phyloP scores from a whole-genome alignment of 2,113 vertebrate genomes.

The Paratilapia polleni region DNA sequence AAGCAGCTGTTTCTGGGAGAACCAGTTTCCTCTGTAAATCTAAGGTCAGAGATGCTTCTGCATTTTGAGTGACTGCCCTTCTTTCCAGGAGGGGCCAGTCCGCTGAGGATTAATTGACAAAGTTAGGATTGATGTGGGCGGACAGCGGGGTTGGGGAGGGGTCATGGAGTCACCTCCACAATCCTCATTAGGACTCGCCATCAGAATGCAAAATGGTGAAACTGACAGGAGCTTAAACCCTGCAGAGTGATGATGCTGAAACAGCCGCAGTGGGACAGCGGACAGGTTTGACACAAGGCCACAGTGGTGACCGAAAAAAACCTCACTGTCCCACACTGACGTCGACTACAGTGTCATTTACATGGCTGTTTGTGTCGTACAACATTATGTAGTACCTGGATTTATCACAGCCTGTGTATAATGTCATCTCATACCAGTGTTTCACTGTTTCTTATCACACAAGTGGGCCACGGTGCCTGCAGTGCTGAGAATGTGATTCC shows the following conservation, averaged over 20 bases:
- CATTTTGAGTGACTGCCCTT: background rate
- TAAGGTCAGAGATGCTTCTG: slow-evolving; percentile 6
- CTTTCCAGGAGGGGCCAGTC: background rate
- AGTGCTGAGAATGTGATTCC: no score
- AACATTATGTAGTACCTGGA: background rate
- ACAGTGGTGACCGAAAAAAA: background rate
- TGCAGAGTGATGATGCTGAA: slow-evolving; percentile 34
- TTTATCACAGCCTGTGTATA: background rate
- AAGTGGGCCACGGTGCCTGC: background rate
- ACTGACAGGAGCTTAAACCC: slow-evolving; percentile 34
- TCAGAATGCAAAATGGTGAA: slow-evolving; percentile 22
- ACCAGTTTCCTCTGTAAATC: background rate
- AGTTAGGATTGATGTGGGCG: slow-evolving; percentile 57
- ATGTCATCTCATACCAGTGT: background rate
- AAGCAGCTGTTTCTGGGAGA: background rate
- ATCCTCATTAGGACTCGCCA: slow-evolving; percentile 31
- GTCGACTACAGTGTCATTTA: background rate
- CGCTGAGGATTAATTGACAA: slow-evolving; percentile 48
- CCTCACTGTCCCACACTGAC: background rate
- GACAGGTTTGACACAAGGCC: background rate
- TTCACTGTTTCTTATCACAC: fast-evolving
- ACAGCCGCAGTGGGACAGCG: slow-evolving; percentile 6
- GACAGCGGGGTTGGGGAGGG: slow-evolving; percentile 6
- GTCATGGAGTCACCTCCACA: slow-evolving; percentile 35
- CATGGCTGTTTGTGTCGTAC: background rate